Base-by-base conservation (phyloP, 2,113 vertebrate species). In the Colossoma macropomum region DNA sequence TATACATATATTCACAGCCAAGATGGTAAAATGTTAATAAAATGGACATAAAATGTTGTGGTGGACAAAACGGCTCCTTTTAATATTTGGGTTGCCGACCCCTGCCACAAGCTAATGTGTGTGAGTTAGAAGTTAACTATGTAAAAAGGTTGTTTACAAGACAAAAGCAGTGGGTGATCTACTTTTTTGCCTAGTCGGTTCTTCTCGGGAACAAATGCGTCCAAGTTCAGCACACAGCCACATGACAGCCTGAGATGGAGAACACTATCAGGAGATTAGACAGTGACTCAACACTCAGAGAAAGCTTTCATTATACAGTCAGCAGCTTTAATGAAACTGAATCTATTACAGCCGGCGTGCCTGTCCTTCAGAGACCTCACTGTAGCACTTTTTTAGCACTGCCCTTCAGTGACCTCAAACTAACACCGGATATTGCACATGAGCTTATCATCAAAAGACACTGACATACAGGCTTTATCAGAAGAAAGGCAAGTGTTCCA, bases 271-370 rank as follows among this genome's bases (percentile, higher is more conserved):
- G 60, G 38, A 41, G n/a, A 60, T 27, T 73, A 50, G 28, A 54
- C n/a, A n/a, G 25, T 59, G 74, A 75, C 59, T 54, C 74, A 75
- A 59, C 21, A 60, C 59, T 4, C 60, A 50, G 59, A 62, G 27
- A 66, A 28, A 21, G 38, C 63, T 9, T 78, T 28, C 41, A 30
- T 6, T 48, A 41, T 19, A 71, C 62, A 54, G 30, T 71, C 34
- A 45, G 68, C 68, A 71, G 41, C 9, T 15, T 45, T 25, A 71
- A 71, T 45, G 68, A 45, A 45, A 15, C 19, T 45, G 68, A 71
- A 71, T 25, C 21, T n/a, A 17, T 45, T 4, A 45, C 34, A 71
- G 41, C 34, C 23, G n/a, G 25, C 0, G 38, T n/a, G 21, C 2
- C 16, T 41, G 25, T 71, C 68, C 66, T 69, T 12, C 2, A 21